phyloP scores from a whole-genome alignment of 2,888 invertebrate species.

The Oscheius onirici region DNA sequence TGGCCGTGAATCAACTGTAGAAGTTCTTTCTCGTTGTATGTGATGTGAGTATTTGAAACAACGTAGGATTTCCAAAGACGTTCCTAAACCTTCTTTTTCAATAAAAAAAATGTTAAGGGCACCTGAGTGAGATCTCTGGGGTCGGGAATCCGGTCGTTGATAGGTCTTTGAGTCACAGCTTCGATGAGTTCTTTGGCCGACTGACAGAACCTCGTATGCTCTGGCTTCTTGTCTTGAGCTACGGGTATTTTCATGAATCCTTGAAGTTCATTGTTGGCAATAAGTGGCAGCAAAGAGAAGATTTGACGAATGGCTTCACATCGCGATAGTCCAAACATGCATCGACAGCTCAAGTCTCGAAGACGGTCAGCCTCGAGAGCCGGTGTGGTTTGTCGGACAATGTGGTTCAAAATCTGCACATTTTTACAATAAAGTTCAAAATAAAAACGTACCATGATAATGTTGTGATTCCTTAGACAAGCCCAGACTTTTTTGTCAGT shows the following conservation, averaged over 20 bases:
- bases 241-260: slow-evolving; percentile 94
- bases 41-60: slow-evolving; percentile 93
- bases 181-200: slow-evolving; percentile 90
- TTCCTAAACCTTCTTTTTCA: slow-evolving; percentile 49
- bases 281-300: slow-evolving; percentile 90
- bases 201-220: slow-evolving; percentile 94
- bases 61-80: slow-evolving; percentile 80
- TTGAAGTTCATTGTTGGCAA: slow-evolving; percentile 91
- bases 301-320: slow-evolving; percentile 91
- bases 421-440: too few species aligned
- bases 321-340: slow-evolving; percentile 90
- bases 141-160: slow-evolving; percentile 39
- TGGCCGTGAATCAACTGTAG: slow-evolving; percentile 85
- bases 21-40: slow-evolving; percentile 91
- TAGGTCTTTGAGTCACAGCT: slow-evolving; percentile 61
- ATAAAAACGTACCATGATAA: slow-evolving; percentile 6
- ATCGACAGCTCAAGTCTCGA: slow-evolving; percentile 87
- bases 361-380: slow-evolving; percentile 96
- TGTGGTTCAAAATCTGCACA: slow-evolving; percentile 81
- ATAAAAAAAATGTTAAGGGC: slow-evolving; percentile 19
- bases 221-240: slow-evolving; percentile 91
- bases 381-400: slow-evolving; percentile 90
- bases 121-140: slow-evolving; percentile 37
- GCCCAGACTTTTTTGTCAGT: slow-evolving; percentile 12
- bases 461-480: slow-evolving; percentile 9